Base-by-base conservation (phyloP, 1,140 invertebrate genomes). In the Diabrotica undecimpunctata region DNA sequence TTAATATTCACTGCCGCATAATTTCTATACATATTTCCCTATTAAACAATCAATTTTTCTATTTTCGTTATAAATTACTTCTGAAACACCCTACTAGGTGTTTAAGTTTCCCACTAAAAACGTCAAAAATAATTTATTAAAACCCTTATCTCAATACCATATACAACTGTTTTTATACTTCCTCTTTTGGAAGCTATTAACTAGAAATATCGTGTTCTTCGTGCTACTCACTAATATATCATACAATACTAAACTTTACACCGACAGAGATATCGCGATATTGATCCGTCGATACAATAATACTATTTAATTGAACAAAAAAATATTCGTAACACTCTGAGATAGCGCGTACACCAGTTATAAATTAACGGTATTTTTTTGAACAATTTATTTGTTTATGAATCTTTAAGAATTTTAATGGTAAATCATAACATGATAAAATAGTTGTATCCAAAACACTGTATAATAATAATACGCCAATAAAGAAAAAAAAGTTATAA, bases 81-180 rank as follows among this genome's bases (percentile, higher is more conserved):
- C 25, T 25, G 25, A 25, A 25, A 25, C 25, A 25, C 25, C 25
- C 25, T 25, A n/a, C 8, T 46, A 46, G 41, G 41, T 46, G 41
- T 46, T 46, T 5, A 46, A 46, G 8, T 25, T 46, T 46, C n/a
- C n/a, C 41, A 46, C 41, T 6, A 46, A 10, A 4, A 46, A 46
- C n/a, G 41, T 46, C 41, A 46, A 46, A 46, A 46, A 46, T 46
- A 46, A 46, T 46, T 46, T 46, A 46, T 46, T 46, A n/a, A 10
- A 46, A 10, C n/a, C 41, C 41, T 46, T 46, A 46, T 46, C 41
- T 8, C n/a, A 46, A 6, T n/a, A 8, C 41, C 8, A 46, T n/a
- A n/a, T 46, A 46, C 41, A 46, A 46, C 41, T 46, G 41, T 46
- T 46, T 46, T 46, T 46, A 46, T 46, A n/a, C 41, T 46, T 46